Percentiles rank a stretch among this genome's conserved stretches.
These are phyloP conservation scores for Oplegnathus fasciatus DNA, from an alignment of 2,113 vertebrate genomes.

Conservation along the genomic window DNA sequence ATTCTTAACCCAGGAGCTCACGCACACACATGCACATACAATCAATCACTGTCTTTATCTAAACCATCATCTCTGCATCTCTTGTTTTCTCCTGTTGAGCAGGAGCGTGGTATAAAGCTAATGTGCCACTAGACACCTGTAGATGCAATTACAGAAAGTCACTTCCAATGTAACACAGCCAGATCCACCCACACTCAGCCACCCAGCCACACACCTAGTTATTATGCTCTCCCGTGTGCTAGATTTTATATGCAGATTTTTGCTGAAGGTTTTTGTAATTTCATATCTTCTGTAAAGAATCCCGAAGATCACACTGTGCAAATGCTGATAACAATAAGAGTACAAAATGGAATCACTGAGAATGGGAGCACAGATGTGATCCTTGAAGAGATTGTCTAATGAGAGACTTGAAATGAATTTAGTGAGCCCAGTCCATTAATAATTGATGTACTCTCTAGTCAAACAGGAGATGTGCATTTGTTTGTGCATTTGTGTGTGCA, in stretches of 20 bases:
- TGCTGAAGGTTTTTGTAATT: constrained; percentile 25
- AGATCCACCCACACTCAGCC: constrained; percentile 53
- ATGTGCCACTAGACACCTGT: constrained; percentile 53
- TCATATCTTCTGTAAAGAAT: not conserved
- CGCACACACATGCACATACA: constrained; percentile 30
- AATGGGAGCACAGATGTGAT: constrained; percentile 44
- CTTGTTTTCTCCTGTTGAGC: constrained; percentile 20
- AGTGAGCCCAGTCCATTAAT: constrained; percentile 54
- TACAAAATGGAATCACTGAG: constrained; percentile 14
- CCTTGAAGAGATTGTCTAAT: constrained; percentile 45
- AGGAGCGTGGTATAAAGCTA: not conserved
- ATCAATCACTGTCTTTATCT: not conserved
- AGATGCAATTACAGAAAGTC: constrained; percentile 37
- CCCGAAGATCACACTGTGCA: constrained; percentile 5
- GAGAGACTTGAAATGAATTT: constrained; percentile 54
- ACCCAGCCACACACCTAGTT: constrained; percentile 38
- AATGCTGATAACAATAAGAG: constrained; percentile 30
- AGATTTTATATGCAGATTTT: constrained; percentile 29
- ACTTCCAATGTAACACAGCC: constrained; percentile 20
- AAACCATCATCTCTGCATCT: constrained; percentile 19
- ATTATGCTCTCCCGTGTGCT: not conserved
- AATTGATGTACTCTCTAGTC: constrained; percentile 51
- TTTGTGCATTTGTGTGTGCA: constrained; percentile 51
- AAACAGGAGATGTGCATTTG: constrained; percentile 46
- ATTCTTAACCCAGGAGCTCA: not conserved